Conservation (phyloP, 1,140 invertebrate genomes). For the Leptinotarsa texana region DNA sequence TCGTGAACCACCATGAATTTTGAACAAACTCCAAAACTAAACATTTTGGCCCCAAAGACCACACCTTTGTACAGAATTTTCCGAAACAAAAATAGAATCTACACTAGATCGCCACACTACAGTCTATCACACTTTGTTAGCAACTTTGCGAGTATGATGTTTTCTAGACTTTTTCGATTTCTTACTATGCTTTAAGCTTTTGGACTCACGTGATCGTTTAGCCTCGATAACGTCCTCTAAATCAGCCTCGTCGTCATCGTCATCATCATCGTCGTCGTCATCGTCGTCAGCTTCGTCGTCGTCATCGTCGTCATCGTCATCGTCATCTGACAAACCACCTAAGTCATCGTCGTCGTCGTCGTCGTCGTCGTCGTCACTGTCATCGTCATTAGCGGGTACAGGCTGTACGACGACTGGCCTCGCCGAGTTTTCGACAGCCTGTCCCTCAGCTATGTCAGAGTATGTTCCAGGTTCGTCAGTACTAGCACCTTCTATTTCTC, state of each 20-base stretch:
- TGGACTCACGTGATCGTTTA: conserved; percentile 79
- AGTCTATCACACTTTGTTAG: conserved; percentile 35
- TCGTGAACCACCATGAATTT: neutral
- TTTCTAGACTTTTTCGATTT: conserved; percentile 62
- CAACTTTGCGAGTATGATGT: conserved; percentile 51
- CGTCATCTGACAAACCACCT: conserved; percentile 55
- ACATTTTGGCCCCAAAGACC: conserved; percentile 23
- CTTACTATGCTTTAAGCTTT: conserved; percentile 61
- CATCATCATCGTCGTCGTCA: conserved; percentile 74
- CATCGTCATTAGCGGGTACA: conserved; percentile 45
- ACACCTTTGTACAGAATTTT: conserved; percentile 20
- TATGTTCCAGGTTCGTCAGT: conserved; percentile 24
- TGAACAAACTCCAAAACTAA: conserved; percentile 13
- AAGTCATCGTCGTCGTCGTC: conserved; percentile 66
- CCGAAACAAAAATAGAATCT: conserved; percentile 5
- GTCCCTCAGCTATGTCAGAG: conserved; percentile 49
- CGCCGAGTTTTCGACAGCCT: conserved; percentile 50
- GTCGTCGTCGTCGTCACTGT: conserved; percentile 63
- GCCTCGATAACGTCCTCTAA: conserved; percentile 71
- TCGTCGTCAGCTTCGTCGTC: conserved; percentile 67
- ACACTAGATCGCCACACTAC: conserved; percentile 15
- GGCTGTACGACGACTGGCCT: conserved; percentile 48
- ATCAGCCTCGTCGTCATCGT: conserved; percentile 73
- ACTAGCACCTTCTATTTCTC: conserved; percentile 56
- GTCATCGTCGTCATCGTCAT: conserved; percentile 62